phyloP scores from a whole-genome alignment of 1,140 invertebrate genomes.

The Habropoda laboriosa region DNA sequence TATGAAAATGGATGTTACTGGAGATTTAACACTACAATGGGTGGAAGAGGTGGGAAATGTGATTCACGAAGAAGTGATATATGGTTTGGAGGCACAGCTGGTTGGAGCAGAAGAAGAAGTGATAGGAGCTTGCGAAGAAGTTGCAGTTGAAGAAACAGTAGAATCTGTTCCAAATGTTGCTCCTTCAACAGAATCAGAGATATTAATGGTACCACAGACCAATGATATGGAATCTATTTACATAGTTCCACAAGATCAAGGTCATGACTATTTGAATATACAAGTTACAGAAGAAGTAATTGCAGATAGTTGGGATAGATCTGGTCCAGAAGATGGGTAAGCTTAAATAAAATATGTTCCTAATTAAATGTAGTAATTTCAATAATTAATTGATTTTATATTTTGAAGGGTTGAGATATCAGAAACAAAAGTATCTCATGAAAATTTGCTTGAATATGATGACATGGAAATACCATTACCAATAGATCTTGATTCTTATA shows the following conservation, averaged over 20 bases:
- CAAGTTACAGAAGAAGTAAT: constrained; percentile 89
- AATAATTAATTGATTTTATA: not conserved
- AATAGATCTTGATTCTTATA: constrained; percentile 91
- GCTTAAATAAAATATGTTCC: constrained; percentile 32
- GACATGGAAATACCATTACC: constrained; percentile 89
- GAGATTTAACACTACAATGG: constrained; percentile 82
- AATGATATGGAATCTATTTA: constrained; percentile 80
- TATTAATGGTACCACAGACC: constrained; percentile 77
- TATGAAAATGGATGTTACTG: constrained; percentile 75
- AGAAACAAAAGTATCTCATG: constrained; percentile 81
- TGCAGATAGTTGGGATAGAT: constrained; percentile 88
- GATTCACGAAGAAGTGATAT: constrained; percentile 85
- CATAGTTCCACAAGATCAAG: constrained; percentile 79
- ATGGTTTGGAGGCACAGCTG: constrained; percentile 82
- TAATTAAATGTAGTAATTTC: not conserved
- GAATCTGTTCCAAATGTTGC: constrained; percentile 79
- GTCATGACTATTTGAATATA: constrained; percentile 83
- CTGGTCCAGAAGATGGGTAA: constrained; percentile 87
- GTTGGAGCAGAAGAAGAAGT: constrained; percentile 77
- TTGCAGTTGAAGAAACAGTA: constrained; percentile 81
- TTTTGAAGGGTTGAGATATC: constrained; percentile 84
- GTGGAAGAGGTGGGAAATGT: constrained; percentile 83
- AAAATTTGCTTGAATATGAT: constrained; percentile 84
- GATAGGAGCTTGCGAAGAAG: constrained; percentile 80
- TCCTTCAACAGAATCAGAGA: constrained; percentile 74